Evolutionary conservation across 2,113 vertebrate genomes (phyloP), one percentile per base, ranked within the genome.

Genomic region (Cyanocitta stelleri): DNA sequence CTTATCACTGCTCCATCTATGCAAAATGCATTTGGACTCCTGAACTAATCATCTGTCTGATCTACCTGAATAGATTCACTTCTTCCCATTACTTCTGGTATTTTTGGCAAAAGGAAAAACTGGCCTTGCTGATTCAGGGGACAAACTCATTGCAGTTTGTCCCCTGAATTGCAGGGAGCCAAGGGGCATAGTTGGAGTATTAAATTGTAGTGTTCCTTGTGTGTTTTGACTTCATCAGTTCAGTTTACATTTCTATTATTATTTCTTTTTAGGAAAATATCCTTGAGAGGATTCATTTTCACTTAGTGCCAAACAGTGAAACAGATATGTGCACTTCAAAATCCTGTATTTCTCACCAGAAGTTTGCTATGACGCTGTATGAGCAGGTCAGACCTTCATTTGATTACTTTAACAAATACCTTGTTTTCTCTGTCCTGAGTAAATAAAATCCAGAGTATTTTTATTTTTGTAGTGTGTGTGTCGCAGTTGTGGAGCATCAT

Each of bases 351-450:
- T 99, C 99, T 13, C 99, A 99, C 96, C 99, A 99, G 97, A 99
- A 99, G 98, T 99, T 99, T 96, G 99, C 99, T 19, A 99, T 99
- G 99, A 98, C 99, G 2, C 97, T 99, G 56, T 99, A 99, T 89
- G 99, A 99, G 88, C 99, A 99, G 99, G 99, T 99, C 87, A 97
- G 97, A 49, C 86, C 69, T 95, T 90, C 69, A 6, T 61, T 88
- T 73, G 24, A 19, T 66, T 82, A 21, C 43, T 94, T 71, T 39
- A 49, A 61, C 21, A 67, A 56, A 37, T 23, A 4, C 4, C 24
- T 37, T 23, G 7, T 64, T 75, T 63, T 23, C 30, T 46, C 13
- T 67, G 41, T 89, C 37, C 48, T 9, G 16, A 55, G 44, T 39
- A 35, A 59, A 30, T 88, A 37, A 41, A 54, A 81, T 43, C 37